Evolutionary conservation across 2,888 invertebrate genomes (phyloP).

Genomic region (Mythimna lalbum): DNA sequence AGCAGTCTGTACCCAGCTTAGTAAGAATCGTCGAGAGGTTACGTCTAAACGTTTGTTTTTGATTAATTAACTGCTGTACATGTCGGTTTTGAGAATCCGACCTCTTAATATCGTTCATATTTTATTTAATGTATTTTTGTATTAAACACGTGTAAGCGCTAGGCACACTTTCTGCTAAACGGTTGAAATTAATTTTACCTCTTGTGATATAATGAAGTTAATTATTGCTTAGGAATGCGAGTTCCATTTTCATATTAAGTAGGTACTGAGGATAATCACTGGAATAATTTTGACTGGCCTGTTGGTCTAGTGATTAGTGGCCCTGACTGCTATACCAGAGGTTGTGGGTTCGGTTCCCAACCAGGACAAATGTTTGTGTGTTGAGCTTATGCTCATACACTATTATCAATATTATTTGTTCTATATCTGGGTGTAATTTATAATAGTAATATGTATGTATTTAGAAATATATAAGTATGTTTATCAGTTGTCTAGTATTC

Average conservation of each 20-base stretch:
- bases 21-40: constrained; percentile 33
- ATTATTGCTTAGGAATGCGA: background rate
- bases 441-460: no score
- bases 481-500: no score
- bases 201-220: background rate
- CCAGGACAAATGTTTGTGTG: no score
- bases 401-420: no score
- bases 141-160: background rate
- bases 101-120: constrained; percentile 8
- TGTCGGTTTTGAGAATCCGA: background rate
- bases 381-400: no score
- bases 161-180: background rate
- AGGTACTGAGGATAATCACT: background rate
- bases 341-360: no score
- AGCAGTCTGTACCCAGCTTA: no score
- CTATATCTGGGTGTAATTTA: no score
- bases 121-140: constrained; percentile 25
- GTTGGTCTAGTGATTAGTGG: no score
- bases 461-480: no score
- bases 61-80: constrained; percentile 43
- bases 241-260: background rate
- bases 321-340: no score
- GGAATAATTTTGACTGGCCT: no score
- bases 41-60: constrained; percentile 45
- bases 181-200: background rate